These are phyloP conservation scores for Echeneis naucrates DNA, from an alignment of 2,797 vertebrate species.

Conservation along the genomic window DNA sequence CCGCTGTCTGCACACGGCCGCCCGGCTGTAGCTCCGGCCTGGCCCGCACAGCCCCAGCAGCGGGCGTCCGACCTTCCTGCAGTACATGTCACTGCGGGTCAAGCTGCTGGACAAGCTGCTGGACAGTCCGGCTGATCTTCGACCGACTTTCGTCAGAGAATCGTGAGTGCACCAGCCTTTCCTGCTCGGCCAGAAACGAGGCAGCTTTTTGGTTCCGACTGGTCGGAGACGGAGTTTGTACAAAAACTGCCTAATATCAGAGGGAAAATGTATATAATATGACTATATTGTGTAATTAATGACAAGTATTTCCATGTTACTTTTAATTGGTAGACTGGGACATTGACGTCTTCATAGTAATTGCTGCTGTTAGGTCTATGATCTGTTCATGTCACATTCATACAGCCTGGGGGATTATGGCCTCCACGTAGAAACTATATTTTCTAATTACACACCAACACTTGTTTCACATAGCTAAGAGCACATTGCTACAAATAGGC, in stretches of 20 bases:
- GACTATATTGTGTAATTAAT: not conserved
- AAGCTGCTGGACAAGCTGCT: too few species aligned
- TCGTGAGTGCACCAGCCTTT: conserved; percentile 9
- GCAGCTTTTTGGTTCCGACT: conserved; percentile 59
- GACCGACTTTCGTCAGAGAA: conserved; percentile 8
- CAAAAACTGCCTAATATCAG: not conserved
- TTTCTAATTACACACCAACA: too few species aligned
- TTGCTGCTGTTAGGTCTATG: too few species aligned
- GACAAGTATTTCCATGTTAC: not conserved
- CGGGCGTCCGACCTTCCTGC: conserved; percentile 45
- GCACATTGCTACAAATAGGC: too few species aligned
- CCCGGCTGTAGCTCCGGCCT: conserved; percentile 51
- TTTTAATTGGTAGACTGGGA: not conserved
- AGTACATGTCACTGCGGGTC: conserved; percentile 69
- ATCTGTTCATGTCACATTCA: too few species aligned
- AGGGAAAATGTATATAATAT: not conserved
- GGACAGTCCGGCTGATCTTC: not conserved
- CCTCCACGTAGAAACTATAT: too few species aligned
- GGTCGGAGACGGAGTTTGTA: not conserved
- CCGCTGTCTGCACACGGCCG: conserved; percentile 58
- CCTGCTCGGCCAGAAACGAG: conserved; percentile 57
- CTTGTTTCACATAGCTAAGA: too few species aligned
- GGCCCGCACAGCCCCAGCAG: conserved; percentile 41
- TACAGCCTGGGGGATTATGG: too few species aligned
- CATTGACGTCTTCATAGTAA: too few species aligned